A percentile compares a stretch with the other conserved stretches of the same genome.
Evolutionary conservation across 1,140 invertebrate species (phyloP).

Genomic region (Euglossa dilemma): DNA sequence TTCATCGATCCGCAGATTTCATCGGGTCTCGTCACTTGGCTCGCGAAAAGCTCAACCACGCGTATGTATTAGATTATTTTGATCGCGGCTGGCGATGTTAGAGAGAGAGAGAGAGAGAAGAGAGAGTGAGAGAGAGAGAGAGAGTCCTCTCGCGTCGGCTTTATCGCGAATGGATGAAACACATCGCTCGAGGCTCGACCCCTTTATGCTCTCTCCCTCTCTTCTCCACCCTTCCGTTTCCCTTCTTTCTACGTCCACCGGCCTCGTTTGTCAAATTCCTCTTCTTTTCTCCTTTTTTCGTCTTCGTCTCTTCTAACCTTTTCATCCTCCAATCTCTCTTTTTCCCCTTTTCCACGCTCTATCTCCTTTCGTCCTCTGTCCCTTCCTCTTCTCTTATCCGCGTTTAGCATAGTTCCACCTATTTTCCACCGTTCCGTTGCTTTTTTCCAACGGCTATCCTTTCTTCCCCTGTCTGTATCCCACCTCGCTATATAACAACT

Average conservation of each 20-base stretch:
- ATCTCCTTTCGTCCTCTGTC: neutral
- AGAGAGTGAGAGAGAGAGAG: too few relatives aligned
- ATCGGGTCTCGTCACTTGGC: neutral
- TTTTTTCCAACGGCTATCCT: neutral
- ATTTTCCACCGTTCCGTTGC: neutral
- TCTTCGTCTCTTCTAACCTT: neutral
- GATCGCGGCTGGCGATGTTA: conserved; percentile 2
- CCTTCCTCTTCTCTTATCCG: neutral
- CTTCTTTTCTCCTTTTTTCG: neutral
- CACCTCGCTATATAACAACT: neutral
- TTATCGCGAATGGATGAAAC: conserved; percentile 5
- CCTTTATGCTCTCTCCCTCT: neutral
- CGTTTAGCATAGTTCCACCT: too few relatives aligned
- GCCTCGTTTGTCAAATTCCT: neutral
- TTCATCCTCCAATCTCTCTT: neutral
- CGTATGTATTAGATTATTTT: conserved; percentile 22
- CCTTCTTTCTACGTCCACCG: neutral
- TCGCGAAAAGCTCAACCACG: neutral
- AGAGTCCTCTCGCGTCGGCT: neutral
- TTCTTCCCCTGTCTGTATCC: neutral
- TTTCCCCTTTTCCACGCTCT: too few relatives aligned
- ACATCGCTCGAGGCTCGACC: neutral
- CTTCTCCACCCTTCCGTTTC: neutral
- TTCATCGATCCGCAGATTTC: neutral
- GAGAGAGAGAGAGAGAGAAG: too few relatives aligned